Conservation (phyloP, 2,797 vertebrate genomes). For the Typhlichthys subterraneus region DNA sequence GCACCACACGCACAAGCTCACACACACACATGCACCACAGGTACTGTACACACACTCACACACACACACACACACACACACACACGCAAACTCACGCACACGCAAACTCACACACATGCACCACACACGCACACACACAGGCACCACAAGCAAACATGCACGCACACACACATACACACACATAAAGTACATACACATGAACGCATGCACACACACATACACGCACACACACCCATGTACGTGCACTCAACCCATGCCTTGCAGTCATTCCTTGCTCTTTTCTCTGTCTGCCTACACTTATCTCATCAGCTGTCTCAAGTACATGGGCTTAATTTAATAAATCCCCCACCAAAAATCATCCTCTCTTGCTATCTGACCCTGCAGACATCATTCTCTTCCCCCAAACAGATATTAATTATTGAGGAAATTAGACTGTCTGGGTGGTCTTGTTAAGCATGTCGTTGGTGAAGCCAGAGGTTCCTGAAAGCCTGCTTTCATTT, state of each 20-base stretch:
- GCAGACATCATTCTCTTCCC: slow-evolving; percentile 35
- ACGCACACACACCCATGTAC: background rate
- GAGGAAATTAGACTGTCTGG: slow-evolving; percentile 61
- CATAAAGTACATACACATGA: no score
- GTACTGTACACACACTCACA: background rate
- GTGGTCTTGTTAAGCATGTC: slow-evolving; percentile 59
- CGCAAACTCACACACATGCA: no score
- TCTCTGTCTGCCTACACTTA: slow-evolving; percentile 56
- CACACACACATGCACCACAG: no score
- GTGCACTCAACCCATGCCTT: slow-evolving; percentile 11
- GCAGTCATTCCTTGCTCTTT: slow-evolving; percentile 44
- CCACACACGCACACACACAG: no score
- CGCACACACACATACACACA: no score
- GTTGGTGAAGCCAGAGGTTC: slow-evolving; percentile 52
- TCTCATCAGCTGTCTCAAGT: slow-evolving; percentile 59
- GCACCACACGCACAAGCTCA: no score
- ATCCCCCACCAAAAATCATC: slow-evolving; percentile 49
- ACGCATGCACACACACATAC: no score
- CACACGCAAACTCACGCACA: no score
- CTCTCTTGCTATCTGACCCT: slow-evolving; percentile 40
- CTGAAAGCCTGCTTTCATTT: slow-evolving; percentile 50
- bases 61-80: background rate
- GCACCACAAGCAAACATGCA: background rate
- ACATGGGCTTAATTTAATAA: slow-evolving; percentile 65
- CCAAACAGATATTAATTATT: slow-evolving; percentile 72